Evolutionary conservation across 2,888 invertebrate species (phyloP).

Genomic region (Margaritifera margaritifera): DNA sequence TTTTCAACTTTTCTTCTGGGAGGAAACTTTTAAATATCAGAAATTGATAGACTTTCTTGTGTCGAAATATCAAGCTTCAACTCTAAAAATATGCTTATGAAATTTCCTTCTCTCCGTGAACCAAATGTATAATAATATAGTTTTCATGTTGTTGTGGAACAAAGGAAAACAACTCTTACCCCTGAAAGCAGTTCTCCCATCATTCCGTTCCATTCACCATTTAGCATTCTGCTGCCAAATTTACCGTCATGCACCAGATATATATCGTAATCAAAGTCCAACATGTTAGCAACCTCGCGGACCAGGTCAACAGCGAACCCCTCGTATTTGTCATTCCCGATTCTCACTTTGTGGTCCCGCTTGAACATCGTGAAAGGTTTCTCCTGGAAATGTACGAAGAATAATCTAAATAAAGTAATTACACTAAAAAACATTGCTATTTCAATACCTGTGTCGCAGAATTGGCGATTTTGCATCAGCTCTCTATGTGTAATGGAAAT

Average conservation of each 20-base stretch:
- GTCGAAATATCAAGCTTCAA: too few relatives aligned
- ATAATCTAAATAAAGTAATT: too few relatives aligned
- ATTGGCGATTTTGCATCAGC: too few relatives aligned
- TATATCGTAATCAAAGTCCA: conserved; percentile 64
- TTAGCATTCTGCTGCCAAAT: conserved; percentile 57
- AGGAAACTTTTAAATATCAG: too few relatives aligned
- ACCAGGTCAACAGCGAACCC: conserved; percentile 70
- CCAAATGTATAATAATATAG: too few relatives aligned
- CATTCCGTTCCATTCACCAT: conserved; percentile 70
- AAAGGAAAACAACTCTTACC: conserved; percentile 42
- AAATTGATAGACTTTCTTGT: too few relatives aligned
- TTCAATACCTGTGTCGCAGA: too few relatives aligned
- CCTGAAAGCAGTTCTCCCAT: conserved; percentile 70
- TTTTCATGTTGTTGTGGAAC: background rate
- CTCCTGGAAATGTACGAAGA: conserved; percentile 43
- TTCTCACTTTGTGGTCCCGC: conserved; percentile 46
- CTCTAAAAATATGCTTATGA: too few relatives aligned
- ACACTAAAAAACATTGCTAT: too few relatives aligned
- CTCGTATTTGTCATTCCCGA: conserved; percentile 63
- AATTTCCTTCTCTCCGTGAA: too few relatives aligned
- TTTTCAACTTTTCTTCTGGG: too few relatives aligned
- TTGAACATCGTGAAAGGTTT: conserved; percentile 66
- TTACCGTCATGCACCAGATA: conserved; percentile 68
- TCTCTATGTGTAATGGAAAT: too few relatives aligned
- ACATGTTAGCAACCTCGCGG: conserved; percentile 54